phyloP scores from a whole-genome alignment of 2,888 invertebrate species.

The Agrenia bidenticulata region DNA sequence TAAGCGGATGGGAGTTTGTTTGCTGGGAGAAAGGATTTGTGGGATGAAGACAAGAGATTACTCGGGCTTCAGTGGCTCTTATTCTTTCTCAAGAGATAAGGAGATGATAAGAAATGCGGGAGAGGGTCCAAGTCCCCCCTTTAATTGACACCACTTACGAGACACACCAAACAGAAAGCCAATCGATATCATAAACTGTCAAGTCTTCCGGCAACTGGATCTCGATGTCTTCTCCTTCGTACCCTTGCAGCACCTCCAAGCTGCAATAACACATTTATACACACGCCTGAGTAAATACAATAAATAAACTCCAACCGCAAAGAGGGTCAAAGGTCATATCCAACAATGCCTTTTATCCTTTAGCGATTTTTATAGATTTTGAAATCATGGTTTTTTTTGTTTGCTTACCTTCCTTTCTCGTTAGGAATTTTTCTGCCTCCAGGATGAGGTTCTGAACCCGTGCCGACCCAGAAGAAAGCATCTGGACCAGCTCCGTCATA shows the following conservation, averaged over 20 bases:
- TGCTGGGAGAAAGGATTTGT: too few relatives aligned
- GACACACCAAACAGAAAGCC: conserved; percentile 76
- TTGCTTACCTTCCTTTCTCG: conserved; percentile 71
- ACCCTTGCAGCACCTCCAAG: conserved; percentile 74
- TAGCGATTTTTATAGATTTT: too few relatives aligned
- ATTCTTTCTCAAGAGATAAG: too few relatives aligned
- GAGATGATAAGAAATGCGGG: too few relatives aligned
- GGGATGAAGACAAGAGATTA: background rate
- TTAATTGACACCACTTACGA: conserved; percentile 35
- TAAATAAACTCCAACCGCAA: too few relatives aligned
- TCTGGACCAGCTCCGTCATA: conserved; percentile 90
- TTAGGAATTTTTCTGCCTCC: conserved; percentile 87
- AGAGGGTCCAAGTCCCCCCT: too few relatives aligned
- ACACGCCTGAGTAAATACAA: background rate
- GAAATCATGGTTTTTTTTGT: background rate
- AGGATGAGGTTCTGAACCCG: conserved; percentile 70
- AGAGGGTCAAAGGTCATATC: too few relatives aligned
- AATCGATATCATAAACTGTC: conserved; percentile 87
- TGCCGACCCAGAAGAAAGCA: conserved; percentile 94
- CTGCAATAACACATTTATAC: conserved; percentile 56
- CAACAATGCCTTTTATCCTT: too few relatives aligned
- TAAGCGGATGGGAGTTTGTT: too few relatives aligned
- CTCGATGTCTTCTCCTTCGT: conserved; percentile 89
- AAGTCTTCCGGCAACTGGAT: conserved; percentile 80
- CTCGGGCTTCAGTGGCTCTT: background rate